These are phyloP conservation scores for Clarias laeviceps DNA, from an alignment of 2,797 vertebrate genomes.

Conservation along the genomic window DNA sequence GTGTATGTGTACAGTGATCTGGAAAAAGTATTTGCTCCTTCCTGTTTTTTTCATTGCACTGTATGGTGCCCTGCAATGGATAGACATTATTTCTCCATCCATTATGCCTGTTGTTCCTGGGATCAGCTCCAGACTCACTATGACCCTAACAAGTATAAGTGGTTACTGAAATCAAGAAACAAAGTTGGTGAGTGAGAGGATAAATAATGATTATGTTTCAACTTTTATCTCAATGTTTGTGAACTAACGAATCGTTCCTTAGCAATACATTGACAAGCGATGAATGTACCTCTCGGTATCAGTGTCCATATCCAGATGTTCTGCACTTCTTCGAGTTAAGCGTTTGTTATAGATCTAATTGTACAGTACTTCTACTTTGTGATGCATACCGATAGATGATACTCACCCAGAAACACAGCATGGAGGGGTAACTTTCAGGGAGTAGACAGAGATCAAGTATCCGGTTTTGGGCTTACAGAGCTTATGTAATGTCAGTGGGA, in stretches of 20 bases:
- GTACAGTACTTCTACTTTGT: neutral
- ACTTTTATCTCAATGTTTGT: neutral
- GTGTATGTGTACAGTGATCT: neutral
- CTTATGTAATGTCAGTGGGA: constrained; percentile 43
- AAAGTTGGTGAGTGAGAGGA: neutral
- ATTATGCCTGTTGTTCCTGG: neutral
- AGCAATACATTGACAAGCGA: neutral
- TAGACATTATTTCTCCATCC: neutral
- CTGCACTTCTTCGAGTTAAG: neutral
- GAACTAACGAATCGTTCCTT: neutral
- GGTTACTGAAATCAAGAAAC: neutral
- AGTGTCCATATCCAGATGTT: constrained; percentile 1
- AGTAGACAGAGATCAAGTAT: constrained; percentile 42
- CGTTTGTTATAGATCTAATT: neutral
- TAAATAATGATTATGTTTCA: neutral
- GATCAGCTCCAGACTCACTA: neutral
- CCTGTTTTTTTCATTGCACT: neutral
- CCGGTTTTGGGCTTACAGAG: constrained; percentile 39
- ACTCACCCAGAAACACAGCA: constrained; percentile 42
- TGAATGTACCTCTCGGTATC: neutral
- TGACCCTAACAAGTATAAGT: neutral
- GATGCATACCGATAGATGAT: constrained; percentile 29
- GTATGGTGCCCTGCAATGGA: neutral
- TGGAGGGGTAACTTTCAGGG: constrained; percentile 45
- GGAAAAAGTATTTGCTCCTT: too few relatives aligned